Evolutionary conservation across 2,797 vertebrate species (phyloP).

Genomic region (Falco concolor): DNA sequence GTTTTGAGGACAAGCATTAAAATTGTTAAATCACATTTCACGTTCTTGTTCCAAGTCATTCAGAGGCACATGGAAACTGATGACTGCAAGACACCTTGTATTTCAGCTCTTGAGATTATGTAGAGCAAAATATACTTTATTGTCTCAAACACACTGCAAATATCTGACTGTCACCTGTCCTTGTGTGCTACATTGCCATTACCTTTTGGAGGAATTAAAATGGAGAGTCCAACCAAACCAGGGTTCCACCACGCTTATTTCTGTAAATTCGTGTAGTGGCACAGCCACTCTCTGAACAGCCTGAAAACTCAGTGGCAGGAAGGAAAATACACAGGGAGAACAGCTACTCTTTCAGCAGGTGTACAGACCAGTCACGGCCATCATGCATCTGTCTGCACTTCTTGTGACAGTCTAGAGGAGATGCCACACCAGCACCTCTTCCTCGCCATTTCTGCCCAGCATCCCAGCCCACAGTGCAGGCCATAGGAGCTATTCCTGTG

Average conservation of each 20-base stretch:
- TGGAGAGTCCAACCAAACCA: background rate
- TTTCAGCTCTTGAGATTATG: background rate
- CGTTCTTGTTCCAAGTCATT: background rate
- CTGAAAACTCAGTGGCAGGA: background rate
- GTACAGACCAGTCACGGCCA: background rate
- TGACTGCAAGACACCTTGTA: background rate
- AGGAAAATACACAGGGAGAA: background rate
- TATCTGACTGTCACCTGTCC: background rate
- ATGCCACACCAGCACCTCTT: background rate
- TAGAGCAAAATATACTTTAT: background rate
- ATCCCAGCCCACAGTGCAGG: background rate
- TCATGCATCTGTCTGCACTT: background rate
- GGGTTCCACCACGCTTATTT: background rate
- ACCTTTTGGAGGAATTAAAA: background rate
- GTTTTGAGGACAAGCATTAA: background rate
- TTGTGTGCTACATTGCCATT: background rate
- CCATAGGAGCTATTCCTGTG: background rate
- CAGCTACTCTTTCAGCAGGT: background rate
- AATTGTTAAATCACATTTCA: slow-evolving; percentile 13
- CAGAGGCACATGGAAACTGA: background rate
- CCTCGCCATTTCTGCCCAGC: background rate
- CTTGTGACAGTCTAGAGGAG: background rate
- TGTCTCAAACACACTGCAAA: background rate
- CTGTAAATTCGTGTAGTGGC: background rate
- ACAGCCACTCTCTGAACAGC: background rate